These are phyloP conservation scores for Vollenhovia emeryi DNA, from an alignment of 1,140 invertebrate genomes.

Conservation along the genomic window DNA sequence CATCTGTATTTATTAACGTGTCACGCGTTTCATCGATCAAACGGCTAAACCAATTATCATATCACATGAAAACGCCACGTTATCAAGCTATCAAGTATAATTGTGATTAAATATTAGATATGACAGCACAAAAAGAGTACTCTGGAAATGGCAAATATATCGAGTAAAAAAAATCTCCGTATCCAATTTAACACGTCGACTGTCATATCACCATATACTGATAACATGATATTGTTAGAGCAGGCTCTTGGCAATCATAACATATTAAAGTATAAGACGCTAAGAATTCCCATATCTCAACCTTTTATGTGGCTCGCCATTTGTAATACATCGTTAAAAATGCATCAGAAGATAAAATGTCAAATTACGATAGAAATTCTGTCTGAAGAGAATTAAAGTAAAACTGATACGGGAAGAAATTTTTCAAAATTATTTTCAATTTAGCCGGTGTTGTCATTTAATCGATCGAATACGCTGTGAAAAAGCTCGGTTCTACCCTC, in stretches of 20 bases:
- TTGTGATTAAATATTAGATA: neutral
- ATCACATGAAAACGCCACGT: neutral
- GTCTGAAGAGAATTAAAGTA: neutral
- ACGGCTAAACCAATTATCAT: neutral
- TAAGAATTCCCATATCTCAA: neutral
- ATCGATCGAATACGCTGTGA: neutral
- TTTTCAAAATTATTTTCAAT: conserved; percentile 13
- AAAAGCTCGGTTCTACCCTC: conserved; percentile 5
- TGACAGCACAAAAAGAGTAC: neutral
- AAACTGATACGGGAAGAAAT: neutral
- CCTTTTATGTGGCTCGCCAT: neutral
- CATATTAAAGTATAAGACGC: neutral
- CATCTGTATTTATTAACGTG: neutral
- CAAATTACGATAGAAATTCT: neutral
- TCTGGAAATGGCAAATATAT: neutral
- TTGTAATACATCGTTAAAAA: neutral
- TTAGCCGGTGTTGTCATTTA: neutral
- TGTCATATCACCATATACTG: too few species aligned
- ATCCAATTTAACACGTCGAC: too few species aligned
- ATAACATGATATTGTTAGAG: too few species aligned
- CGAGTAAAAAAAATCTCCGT: neutral
- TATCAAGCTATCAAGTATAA: conserved; percentile 4
- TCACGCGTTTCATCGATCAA: neutral
- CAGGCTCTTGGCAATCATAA: too few species aligned
- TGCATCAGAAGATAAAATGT: neutral